A percentile compares a stretch with the other conserved stretches of the same genome.
phyloP scores from a whole-genome alignment of 2,888 invertebrate genomes.

The Phortica magna region DNA sequence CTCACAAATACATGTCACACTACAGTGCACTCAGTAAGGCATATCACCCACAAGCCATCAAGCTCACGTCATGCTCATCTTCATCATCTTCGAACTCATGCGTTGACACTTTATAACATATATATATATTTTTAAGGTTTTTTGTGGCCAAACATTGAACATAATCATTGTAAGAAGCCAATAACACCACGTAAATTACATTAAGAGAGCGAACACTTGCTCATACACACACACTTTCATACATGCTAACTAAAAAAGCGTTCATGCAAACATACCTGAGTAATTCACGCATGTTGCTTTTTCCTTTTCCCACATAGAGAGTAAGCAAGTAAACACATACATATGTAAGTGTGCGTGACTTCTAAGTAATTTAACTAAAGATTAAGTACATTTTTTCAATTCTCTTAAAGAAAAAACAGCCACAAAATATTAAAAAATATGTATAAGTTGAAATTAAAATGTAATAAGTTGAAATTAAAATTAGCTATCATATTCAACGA shows the following conservation, averaged over 20 bases:
- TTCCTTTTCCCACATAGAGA: constrained; percentile 27
- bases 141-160: not conserved
- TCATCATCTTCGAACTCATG: constrained; percentile 31
- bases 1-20: not conserved
- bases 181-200: constrained; percentile 24
- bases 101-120: no score
- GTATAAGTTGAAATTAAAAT: not conserved
- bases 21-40: not conserved
- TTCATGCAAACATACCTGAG: constrained; percentile 16
- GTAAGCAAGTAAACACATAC: constrained; percentile 22
- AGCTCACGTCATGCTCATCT: constrained; percentile 24
- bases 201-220: no score
- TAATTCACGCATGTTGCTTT: no score
- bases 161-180: constrained; percentile 6
- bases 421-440: constrained; percentile 28
- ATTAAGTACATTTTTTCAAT: not conserved
- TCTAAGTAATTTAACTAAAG: not conserved
- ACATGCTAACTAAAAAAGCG: constrained; percentile 40
- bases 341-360: no score
- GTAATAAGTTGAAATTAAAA: constrained; percentile 20
- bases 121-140: not conserved
- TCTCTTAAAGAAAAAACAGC: constrained; percentile 18
- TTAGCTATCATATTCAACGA: constrained; percentile 36
- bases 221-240: constrained; percentile 36
- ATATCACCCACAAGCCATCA: constrained; percentile 33